Evolutionary conservation across 2,797 vertebrate genomes (phyloP).

Genomic region (Ibycter americanus): DNA sequence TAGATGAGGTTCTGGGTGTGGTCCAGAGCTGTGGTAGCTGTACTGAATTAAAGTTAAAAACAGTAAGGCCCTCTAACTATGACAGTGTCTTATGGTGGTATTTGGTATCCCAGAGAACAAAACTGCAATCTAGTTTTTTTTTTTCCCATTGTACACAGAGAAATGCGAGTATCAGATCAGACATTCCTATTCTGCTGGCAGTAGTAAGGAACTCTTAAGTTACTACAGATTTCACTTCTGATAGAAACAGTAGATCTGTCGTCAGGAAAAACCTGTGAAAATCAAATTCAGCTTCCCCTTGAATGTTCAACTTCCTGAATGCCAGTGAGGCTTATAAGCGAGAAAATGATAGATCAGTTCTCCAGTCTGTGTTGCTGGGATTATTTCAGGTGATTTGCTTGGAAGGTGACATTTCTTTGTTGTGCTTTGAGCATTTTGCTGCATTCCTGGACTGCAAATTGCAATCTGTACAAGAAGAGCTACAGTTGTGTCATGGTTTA

Average conservation of each 20-base stretch:
- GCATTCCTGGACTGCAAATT: neutral
- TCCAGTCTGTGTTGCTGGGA: neutral
- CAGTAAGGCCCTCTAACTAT: neutral
- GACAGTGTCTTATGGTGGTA: accelerated
- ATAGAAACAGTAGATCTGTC: neutral
- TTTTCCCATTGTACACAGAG: neutral
- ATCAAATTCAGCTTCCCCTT: neutral
- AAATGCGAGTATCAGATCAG: neutral
- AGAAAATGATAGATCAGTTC: neutral
- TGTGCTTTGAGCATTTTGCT: neutral
- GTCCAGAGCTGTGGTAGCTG: neutral
- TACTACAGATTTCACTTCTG: neutral
- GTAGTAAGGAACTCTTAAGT: neutral
- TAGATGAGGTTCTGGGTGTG: neutral
- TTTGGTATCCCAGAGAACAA: neutral
- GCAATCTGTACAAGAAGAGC: neutral
- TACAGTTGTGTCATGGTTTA: neutral
- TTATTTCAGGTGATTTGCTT: neutral
- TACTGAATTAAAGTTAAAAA: neutral
- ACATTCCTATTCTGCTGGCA: neutral
- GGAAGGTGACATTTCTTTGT: neutral
- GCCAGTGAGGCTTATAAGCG: neutral
- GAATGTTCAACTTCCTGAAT: neutral
- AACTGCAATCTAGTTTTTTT: neutral
- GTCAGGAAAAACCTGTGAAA: neutral